phyloP scores from a whole-genome alignment of 2,113 vertebrate species.

The cat (Felis catus) region DNA sequence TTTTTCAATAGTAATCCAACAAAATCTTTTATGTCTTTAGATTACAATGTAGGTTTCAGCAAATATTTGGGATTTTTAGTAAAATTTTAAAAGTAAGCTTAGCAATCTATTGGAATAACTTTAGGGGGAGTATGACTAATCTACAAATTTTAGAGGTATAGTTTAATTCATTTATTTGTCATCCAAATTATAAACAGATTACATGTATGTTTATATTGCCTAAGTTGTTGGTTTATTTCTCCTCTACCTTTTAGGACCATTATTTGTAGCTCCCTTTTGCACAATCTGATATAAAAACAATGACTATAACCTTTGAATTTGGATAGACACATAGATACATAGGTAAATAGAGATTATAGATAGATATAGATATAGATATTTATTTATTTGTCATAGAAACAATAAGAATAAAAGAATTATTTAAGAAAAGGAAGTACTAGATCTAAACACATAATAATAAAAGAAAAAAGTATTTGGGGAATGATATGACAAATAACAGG shows the following conservation, averaged over 20 bases:
- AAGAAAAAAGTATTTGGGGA: neutral
- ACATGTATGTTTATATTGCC: neutral
- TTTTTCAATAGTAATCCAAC: neutral
- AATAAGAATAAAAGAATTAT: neutral
- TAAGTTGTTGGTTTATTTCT: neutral
- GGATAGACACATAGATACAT: no score
- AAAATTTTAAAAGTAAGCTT: neutral
- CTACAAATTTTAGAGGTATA: neutral
- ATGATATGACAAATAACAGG: neutral
- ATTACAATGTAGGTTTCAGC: neutral
- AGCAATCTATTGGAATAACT: neutral
- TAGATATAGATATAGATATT: neutral
- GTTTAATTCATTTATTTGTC: neutral
- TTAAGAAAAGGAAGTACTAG: neutral
- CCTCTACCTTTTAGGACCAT: neutral
- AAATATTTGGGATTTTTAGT: neutral
- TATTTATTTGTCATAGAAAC: neutral
- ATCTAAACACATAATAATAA: neutral
- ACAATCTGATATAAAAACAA: neutral
- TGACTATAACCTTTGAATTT: neutral
- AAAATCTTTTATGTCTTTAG: neutral
- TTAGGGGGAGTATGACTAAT: neutral
- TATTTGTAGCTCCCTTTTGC: neutral
- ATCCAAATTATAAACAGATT: neutral
- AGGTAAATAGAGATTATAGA: no score